These are phyloP conservation scores for Sesia apiformis DNA, from an alignment of 2,888 invertebrate genomes.

Conservation along the genomic window DNA sequence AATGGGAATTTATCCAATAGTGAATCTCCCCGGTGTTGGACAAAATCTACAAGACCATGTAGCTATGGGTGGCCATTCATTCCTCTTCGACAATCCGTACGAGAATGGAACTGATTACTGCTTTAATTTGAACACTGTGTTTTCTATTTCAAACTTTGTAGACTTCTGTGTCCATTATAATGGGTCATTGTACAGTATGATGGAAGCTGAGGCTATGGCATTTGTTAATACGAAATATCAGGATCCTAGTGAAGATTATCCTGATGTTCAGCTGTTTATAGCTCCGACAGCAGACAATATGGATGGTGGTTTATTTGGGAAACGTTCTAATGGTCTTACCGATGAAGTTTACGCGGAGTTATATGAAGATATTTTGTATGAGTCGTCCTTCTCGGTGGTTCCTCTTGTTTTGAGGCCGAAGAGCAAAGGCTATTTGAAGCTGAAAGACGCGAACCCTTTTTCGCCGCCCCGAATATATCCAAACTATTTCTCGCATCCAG, in stretches of 20 bases:
- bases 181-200: constrained; percentile 84
- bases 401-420: constrained; percentile 83
- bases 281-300: constrained; percentile 83
- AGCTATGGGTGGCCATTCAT: constrained; percentile 85
- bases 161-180: constrained; percentile 75
- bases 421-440: constrained; percentile 79
- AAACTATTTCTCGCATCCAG: constrained; percentile 85
- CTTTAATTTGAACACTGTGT: constrained; percentile 79
- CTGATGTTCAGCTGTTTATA: constrained; percentile 86
- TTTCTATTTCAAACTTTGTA: constrained; percentile 75
- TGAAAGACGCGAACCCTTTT: constrained; percentile 80
- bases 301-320: constrained; percentile 84
- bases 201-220: constrained; percentile 86
- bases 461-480: constrained; percentile 89
- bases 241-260: constrained; percentile 79
- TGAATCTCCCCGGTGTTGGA: constrained; percentile 83
- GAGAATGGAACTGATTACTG: constrained; percentile 75
- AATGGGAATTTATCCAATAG: constrained; percentile 75
- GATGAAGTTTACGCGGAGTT: constrained; percentile 80
- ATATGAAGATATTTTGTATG: constrained; percentile 81
- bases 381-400: constrained; percentile 79
- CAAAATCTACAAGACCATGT: constrained; percentile 89
- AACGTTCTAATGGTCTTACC: constrained; percentile 78
- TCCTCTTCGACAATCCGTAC: constrained; percentile 78
- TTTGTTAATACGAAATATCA: constrained; percentile 84